phyloP scores from a whole-genome alignment of 2,888 invertebrate genomes.

The Aricia artaxerxes region DNA sequence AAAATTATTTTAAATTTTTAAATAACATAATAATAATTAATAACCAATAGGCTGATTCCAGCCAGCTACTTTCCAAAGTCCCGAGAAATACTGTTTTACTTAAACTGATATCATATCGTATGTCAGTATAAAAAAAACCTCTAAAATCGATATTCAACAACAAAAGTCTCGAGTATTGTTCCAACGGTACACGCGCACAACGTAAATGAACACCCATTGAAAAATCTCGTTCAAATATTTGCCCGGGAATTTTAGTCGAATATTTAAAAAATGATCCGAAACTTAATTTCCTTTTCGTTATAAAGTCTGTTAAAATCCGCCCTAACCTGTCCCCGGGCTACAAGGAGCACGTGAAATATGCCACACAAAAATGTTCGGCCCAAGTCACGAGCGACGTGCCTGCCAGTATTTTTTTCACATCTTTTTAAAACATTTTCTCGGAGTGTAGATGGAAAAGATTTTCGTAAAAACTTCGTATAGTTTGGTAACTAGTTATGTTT shows the following conservation, averaged over 20 bases:
- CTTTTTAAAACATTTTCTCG: neutral
- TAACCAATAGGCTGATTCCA: too few species aligned
- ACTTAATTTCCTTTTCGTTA: conserved; percentile 41
- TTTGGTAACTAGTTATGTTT: too few species aligned
- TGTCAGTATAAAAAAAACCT: neutral
- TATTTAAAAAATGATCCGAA: conserved; percentile 40
- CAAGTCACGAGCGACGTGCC: conserved; percentile 35
- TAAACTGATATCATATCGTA: neutral
- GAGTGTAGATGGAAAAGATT: neutral
- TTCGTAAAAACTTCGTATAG: neutral
- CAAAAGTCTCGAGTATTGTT: conserved; percentile 5
- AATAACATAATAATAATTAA: too few species aligned
- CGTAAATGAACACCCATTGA: conserved; percentile 12
- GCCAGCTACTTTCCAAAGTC: too few species aligned
- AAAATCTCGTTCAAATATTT: conserved; percentile 15
- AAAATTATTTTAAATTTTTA: too few species aligned
- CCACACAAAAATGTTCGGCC: conserved; percentile 39
- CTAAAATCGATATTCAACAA: neutral
- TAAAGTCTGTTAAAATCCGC: conserved; percentile 40
- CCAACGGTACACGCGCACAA: neutral
- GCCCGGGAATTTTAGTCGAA: conserved; percentile 20
- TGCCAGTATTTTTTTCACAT: neutral
- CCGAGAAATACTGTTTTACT: too few species aligned
- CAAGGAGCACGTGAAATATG: conserved; percentile 49
- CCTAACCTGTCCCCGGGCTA: conserved; percentile 47